Evolutionary conservation across 2,113 vertebrate genomes (phyloP).

Genomic region (Trichechus manatus): DNA sequence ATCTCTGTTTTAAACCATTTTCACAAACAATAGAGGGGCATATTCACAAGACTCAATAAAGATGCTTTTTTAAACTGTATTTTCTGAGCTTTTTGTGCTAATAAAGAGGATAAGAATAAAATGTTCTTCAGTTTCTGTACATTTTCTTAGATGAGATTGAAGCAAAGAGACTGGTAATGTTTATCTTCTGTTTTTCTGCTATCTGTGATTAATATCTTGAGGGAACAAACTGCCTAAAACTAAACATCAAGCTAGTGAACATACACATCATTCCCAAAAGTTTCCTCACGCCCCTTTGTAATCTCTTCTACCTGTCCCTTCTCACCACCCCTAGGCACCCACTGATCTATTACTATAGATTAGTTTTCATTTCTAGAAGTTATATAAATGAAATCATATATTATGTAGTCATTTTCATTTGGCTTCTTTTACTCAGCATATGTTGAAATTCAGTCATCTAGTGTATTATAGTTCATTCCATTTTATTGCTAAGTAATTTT

Average conservation of each 20-base stretch:
- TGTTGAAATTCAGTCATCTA: no score
- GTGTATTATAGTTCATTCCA: no score
- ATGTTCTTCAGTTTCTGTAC: neutral
- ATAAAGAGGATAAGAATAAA: constrained; percentile 24
- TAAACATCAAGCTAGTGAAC: neutral
- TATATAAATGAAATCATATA: no score
- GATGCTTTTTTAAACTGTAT: neutral
- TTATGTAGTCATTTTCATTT: no score
- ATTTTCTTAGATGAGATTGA: constrained; percentile 38
- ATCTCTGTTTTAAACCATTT: constrained; percentile 44
- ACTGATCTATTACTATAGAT: no score
- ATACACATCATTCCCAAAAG: no score
- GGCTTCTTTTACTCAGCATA: no score
- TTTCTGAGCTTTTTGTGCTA: constrained; percentile 5
- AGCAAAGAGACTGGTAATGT: constrained; percentile 25
- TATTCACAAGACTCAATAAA: neutral
- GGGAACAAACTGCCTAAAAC: constrained; percentile 1
- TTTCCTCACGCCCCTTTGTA: no score
- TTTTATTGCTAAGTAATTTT: no score
- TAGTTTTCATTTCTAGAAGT: no score
- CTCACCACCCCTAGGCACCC: no score
- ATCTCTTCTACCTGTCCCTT: no score
- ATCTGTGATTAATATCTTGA: constrained; percentile 1
- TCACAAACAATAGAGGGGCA: neutral
- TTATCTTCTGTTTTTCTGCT: constrained; percentile 50